Base-by-base conservation (phyloP, 1,140 invertebrate genomes). In the Penaeus chinensis region DNA sequence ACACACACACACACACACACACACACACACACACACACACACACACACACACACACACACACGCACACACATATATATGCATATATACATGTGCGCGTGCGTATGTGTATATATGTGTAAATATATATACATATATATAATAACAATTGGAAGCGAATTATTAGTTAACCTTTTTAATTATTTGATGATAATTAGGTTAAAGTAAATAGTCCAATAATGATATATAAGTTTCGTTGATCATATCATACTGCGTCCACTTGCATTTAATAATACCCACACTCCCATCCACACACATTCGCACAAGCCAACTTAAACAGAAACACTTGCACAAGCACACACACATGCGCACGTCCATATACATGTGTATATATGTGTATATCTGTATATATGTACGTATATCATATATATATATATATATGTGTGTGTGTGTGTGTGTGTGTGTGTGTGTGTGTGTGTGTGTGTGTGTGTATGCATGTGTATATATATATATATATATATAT, bases 371-470 rank as follows among this genome's bases (percentile, higher is more conserved):
- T 71, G 3, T 27, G 8, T n/a, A 24, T 71, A 24, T 24, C 5
- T 71, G 69, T 18, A 71, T 20, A 20, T 71, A 22, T 71, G 22
- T 71, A 71, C 7, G 7, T 42, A 42, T 42, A 42, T 42, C 27
- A 71, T 71, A 71, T 24, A 71, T 71, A 71, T 71, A 71, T 71
- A 71, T 71, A 71, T 71, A 71, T 71, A 71, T 71, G 24, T 69
- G 0, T 69, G 27, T 69, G 27, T 69, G 27, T 69, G 13, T 69
- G 66, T 69, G 66, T 16, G 11, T 69, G 66, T 69, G 66, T 69
- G 66, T 69, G 66, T 69, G 11, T 69, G 19, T 69, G 66, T 69
- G 19, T 69, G 66, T 69, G 19, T 69, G 66, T 69, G 66, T 20
- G 19, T 13, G 11, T 69, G 19, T 69, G 66, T 69, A 69, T 69